These are phyloP conservation scores for Arrhopalites spinosus DNA, from an alignment of 2,888 invertebrate genomes.

Conservation along the genomic window DNA sequence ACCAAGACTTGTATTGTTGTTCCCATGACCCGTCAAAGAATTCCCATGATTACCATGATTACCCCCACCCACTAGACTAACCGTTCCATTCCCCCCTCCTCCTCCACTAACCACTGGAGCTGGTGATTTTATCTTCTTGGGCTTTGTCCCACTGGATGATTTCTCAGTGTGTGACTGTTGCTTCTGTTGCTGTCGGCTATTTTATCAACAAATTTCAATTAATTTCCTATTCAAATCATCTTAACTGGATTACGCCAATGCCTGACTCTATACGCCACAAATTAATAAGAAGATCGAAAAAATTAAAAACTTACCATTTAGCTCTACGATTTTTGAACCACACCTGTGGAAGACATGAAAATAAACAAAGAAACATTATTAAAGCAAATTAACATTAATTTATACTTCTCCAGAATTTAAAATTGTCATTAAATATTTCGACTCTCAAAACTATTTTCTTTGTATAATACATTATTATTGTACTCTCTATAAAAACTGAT, in stretches of 20 bases:
- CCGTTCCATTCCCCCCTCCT: constrained; percentile 14
- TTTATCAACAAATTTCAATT: too few species aligned
- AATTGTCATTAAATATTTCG: too few species aligned
- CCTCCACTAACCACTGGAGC: constrained; percentile 28
- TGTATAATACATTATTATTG: too few species aligned
- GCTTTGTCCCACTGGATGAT: constrained; percentile 47
- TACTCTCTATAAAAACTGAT: too few species aligned
- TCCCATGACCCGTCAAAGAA: constrained; percentile 37
- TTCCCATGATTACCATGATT: constrained; percentile 41
- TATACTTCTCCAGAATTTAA: too few species aligned
- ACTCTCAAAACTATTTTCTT: too few species aligned
- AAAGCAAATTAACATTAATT: background rate
- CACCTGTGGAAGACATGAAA: constrained; percentile 62
- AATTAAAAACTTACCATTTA: constrained; percentile 62
- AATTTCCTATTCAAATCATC: too few species aligned
- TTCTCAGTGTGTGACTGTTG: constrained; percentile 59
- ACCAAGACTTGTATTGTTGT: constrained; percentile 51
- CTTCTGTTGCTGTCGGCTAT: constrained; percentile 66
- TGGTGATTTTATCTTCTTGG: constrained; percentile 51
- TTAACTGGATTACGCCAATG: too few species aligned
- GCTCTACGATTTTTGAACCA: constrained; percentile 77
- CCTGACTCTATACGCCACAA: too few species aligned
- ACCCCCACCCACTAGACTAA: constrained; percentile 50
- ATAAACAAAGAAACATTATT: background rate
- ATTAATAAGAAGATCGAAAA: too few species aligned